Evolutionary conservation across 2,797 vertebrate genomes (phyloP).

Genomic region (Staurois parvus): DNA sequence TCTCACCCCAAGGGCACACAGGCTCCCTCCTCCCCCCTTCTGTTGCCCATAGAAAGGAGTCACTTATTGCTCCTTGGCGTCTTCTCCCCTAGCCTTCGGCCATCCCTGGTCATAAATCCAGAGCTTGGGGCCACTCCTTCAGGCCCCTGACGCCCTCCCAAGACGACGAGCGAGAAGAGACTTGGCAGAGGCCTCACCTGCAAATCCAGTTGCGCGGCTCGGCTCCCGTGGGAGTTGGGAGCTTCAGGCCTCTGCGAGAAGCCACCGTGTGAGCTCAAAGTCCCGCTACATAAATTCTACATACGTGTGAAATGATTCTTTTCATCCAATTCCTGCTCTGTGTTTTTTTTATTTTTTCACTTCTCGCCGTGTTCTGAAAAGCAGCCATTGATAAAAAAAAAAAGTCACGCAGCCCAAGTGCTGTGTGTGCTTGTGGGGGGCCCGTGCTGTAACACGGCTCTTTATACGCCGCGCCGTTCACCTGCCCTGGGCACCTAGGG

Average conservation of each 20-base stretch:
- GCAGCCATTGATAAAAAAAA: constrained; percentile 53
- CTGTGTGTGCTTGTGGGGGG: constrained; percentile 40
- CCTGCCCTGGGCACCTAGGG: constrained; percentile 36
- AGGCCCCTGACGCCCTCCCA: constrained; percentile 57
- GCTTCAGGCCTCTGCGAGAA: constrained; percentile 35
- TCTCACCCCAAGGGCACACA: neutral
- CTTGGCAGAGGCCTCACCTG: constrained; percentile 48
- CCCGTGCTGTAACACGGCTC: constrained; percentile 21
- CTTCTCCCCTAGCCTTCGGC: constrained; percentile 18
- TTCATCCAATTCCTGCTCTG: constrained; percentile 59
- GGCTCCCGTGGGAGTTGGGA: constrained; percentile 42
- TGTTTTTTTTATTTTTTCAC: constrained; percentile 40
- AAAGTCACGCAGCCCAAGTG: constrained; percentile 15
- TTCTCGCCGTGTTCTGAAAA: constrained; percentile 50
- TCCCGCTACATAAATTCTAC: constrained; percentile 59
- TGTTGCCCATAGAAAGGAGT: constrained; percentile 10
- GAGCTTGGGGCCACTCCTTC: constrained; percentile 52
- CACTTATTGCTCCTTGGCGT: constrained; percentile 51
- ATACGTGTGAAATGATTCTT: constrained; percentile 62
- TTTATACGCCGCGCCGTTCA: constrained; percentile 32
- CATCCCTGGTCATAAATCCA: constrained; percentile 59
- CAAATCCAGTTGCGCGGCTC: constrained; percentile 58
- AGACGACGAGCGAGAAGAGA: constrained; percentile 54
- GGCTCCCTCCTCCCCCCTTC: neutral
- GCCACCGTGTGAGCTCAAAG: constrained; percentile 58